Evolutionary conservation across 2,113 vertebrate genomes (phyloP), one percentile per base, ranked within the genome.

Genomic region (Epinephelus fuscoguttatus): DNA sequence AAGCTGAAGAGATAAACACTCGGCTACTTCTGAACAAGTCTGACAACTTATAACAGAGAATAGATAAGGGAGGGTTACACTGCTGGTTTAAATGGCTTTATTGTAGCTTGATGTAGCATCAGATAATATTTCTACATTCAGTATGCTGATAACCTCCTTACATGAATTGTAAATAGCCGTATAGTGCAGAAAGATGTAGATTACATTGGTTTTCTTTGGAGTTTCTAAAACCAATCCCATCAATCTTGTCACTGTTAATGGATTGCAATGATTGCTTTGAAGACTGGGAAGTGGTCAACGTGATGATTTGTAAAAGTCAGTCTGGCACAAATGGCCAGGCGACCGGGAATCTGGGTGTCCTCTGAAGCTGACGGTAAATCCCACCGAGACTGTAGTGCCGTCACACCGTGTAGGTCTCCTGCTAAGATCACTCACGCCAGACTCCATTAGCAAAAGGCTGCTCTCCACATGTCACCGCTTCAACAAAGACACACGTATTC

Each of bases 231-330:
- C 13, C 6, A 37, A 1, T 73, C 25, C 11, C 11, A 13, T 74
- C 37, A 17, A 21, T 62, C 15, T 5, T 56, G 52, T 84, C 68
- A 60, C 40, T 19, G 23, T 62, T 68, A 70, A 86, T 69, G 70
- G 47, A 74, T 86, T 19, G 30, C 53, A 50, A 40, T 30, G 64
- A 37, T 63, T 74, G 30, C 90, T 94, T 93, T 94, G 90, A 95
- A 94, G 87, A 27, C 56, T 8, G 50, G 19, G 77, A 64, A 63
- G 47, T 77, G 66, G 84, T 88, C 83, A 70, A 19, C 4, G 8
- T 19, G 66, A 85, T 87, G 75, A 91, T 93, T 94, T 93, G 80
- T 91, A 82, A 80, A 93, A 74, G 89, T 92, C 91, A 77, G 37
- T 78, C 50, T 23, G 62, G 74, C 75, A 87, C 91, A 94, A 94